Conservation (phyloP, 1,140 invertebrate genomes). For the Episyrphus balteatus region DNA sequence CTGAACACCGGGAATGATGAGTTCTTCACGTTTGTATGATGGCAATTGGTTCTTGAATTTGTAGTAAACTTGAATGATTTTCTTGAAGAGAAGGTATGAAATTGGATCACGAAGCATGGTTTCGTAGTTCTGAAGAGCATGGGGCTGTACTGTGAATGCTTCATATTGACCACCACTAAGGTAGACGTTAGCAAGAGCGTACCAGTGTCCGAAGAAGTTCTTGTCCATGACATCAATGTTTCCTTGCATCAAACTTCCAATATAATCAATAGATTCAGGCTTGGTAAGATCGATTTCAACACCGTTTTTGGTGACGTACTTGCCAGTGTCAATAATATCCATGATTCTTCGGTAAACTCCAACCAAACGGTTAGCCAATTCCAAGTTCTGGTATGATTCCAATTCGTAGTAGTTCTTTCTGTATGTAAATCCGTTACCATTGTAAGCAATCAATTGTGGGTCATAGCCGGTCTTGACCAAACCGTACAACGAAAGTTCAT, state of each 20-base stretch:
- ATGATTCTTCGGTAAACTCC: conserved; percentile 49
- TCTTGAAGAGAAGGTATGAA: conserved; percentile 51
- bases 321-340: conserved; percentile 51
- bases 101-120: conserved; percentile 55
- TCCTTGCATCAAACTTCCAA: conserved; percentile 56
- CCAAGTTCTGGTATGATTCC: conserved; percentile 23
- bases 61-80: conserved; percentile 41
- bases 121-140: conserved; percentile 40
- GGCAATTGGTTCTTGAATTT: conserved; percentile 42
- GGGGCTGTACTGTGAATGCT: conserved; percentile 25
- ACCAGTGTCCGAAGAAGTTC: conserved; percentile 46
- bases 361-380: conserved; percentile 18
- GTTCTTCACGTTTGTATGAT: conserved; percentile 48
- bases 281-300: conserved; percentile 41
- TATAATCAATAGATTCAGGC: conserved; percentile 43
- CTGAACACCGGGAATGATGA: conserved; percentile 48
- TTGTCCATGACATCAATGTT: conserved; percentile 53
- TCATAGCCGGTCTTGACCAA: conserved; percentile 50
- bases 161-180: conserved; percentile 29
- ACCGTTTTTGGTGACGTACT: conserved; percentile 38
- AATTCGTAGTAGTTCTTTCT: conserved; percentile 38
- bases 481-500: conserved; percentile 43
- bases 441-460: conserved; percentile 50
- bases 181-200: conserved; percentile 38
- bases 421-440: conserved; percentile 51